Percentiles rank a stretch among this genome's conserved stretches.
phyloP scores from a whole-genome alignment of 2,113 vertebrate species.

The Lamprotornis superbus region DNA sequence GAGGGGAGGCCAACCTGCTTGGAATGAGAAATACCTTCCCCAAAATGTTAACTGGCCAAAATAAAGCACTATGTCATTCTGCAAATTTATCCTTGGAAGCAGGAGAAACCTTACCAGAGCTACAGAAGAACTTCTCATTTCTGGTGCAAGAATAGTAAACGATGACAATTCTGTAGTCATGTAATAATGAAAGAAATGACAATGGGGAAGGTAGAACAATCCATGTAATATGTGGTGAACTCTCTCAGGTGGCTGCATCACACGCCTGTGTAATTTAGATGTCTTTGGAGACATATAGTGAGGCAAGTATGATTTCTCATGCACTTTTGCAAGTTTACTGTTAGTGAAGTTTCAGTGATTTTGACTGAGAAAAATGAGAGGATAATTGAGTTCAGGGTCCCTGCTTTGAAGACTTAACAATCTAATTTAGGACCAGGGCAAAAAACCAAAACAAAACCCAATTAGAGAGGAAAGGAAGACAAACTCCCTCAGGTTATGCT shows the following conservation, averaged over 20 bases:
- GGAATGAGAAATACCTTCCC: neutral
- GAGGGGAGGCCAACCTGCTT: neutral
- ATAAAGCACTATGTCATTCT: neutral
- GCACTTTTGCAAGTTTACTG: neutral
- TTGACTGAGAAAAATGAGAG: conserved; percentile 26
- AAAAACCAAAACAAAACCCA: conserved; percentile 39
- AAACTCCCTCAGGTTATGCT: conserved; percentile 32
- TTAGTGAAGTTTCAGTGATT: neutral
- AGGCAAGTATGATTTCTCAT: neutral
- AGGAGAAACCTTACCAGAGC: neutral
- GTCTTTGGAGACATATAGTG: neutral
- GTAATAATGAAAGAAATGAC: neutral
- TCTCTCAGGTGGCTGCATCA: neutral
- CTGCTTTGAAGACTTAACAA: conserved; percentile 42
- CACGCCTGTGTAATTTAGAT: neutral
- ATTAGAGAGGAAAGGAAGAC: conserved; percentile 29
- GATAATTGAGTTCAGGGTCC: conserved; percentile 49
- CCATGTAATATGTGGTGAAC: neutral
- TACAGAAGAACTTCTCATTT: neutral
- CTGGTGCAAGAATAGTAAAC: neutral
- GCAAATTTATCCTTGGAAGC: neutral
- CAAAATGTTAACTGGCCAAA: neutral
- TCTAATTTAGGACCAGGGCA: conserved; percentile 32
- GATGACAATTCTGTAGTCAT: neutral
- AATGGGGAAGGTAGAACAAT: neutral